Evolutionary conservation across 2,113 vertebrate species (phyloP).

Genomic region (Isichthys henryi): DNA sequence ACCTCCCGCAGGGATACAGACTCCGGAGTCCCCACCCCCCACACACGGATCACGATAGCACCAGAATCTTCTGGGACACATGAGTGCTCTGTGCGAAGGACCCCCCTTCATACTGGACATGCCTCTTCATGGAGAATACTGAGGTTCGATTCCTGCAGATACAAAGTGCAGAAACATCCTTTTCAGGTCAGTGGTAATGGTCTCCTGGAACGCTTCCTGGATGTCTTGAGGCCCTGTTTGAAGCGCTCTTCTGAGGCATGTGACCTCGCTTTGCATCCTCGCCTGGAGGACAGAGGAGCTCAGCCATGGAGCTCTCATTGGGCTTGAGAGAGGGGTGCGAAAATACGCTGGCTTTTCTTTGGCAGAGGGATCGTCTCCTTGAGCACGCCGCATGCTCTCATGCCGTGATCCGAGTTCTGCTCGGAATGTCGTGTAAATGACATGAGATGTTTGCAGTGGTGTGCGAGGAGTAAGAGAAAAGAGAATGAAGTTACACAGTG

Average conservation of each 20-base stretch:
- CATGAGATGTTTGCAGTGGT: background rate
- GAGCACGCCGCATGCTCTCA: background rate
- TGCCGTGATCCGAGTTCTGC: background rate
- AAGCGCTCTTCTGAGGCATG: background rate
- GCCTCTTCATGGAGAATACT: background rate
- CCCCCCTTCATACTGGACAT: background rate
- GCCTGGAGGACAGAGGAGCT: background rate
- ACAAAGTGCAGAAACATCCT: background rate
- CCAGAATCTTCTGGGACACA: background rate
- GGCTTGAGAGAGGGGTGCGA: background rate
- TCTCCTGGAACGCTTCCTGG: conserved; percentile 2
- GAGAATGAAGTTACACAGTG: background rate
- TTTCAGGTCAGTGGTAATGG: conserved; percentile 9
- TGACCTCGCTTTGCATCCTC: conserved; percentile 4
- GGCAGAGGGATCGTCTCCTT: background rate
- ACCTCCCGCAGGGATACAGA: background rate
- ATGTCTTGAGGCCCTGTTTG: background rate
- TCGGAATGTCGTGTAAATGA: background rate
- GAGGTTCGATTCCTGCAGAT: background rate
- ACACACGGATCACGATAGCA: background rate
- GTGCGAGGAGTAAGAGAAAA: background rate
- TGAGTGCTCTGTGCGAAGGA: background rate
- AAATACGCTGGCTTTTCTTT: background rate
- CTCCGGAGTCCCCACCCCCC: background rate
- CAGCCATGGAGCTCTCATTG: background rate